These are phyloP conservation scores for Conus betulinus DNA, from an alignment of 1,140 invertebrate genomes.

Conservation along the genomic window DNA sequence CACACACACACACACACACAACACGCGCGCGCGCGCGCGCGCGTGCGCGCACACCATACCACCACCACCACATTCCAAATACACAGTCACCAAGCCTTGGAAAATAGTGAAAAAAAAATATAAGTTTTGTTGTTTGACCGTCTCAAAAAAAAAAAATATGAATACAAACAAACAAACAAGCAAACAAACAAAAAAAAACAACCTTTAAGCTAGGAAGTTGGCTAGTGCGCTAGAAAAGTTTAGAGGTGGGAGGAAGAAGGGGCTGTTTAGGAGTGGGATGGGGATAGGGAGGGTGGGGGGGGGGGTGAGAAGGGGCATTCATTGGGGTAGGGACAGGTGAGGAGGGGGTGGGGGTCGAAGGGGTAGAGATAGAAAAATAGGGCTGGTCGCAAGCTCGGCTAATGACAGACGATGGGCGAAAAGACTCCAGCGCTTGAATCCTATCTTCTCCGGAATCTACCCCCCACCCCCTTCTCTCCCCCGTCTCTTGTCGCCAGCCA, in stretches of 20 bases:
- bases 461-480: neutral
- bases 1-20: no score
- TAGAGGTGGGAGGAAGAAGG: neutral
- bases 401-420: conserved; percentile 30
- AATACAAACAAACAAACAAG: no score
- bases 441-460: conserved; percentile 18
- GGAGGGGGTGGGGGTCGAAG: neutral
- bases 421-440: conserved; percentile 6
- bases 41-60: neutral
- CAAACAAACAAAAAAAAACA: no score
- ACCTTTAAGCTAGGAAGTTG: no score
- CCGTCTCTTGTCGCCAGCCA: conserved; percentile 3
- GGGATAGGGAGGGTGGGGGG: neutral
- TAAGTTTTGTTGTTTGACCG: conserved; percentile 10
- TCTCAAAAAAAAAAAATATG: neutral
- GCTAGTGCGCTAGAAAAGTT: neutral
- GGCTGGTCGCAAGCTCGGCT: neutral
- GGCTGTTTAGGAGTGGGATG: neutral
- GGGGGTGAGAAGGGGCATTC: neutral
- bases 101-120: neutral
- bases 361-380: neutral
- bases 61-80: neutral
- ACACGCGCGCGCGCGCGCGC: no score
- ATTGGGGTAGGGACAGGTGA: neutral
- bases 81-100: neutral